Percentiles rank a stretch among this genome's conserved stretches.
phyloP scores from a whole-genome alignment of 2,113 vertebrate species.

The Lipophrys pholis region DNA sequence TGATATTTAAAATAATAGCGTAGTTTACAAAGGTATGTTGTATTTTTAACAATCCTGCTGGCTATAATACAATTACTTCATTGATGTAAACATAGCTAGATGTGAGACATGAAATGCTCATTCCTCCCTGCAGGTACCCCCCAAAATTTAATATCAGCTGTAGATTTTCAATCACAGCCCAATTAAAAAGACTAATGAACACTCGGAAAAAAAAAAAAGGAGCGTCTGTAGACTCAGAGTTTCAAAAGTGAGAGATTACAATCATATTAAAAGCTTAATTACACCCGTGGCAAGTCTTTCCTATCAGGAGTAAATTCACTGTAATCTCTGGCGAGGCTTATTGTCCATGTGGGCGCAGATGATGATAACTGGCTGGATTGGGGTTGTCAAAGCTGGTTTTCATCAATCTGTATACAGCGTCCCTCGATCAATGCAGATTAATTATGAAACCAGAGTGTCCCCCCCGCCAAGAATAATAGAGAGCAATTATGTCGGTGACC shows the following conservation, averaged over 20 bases:
- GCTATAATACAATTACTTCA: constrained; percentile 13
- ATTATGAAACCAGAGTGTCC: constrained; percentile 44
- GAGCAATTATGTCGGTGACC: constrained; percentile 37
- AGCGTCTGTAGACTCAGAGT: neutral
- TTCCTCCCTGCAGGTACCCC: constrained; percentile 42
- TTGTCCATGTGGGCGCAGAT: constrained; percentile 29
- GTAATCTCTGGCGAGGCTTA: constrained; percentile 40
- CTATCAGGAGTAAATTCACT: constrained; percentile 26
- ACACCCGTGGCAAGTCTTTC: constrained; percentile 11
- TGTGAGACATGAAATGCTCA: constrained; percentile 6
- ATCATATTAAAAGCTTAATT: constrained; percentile 62
- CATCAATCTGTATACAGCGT: constrained; percentile 53
- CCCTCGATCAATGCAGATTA: constrained; percentile 41
- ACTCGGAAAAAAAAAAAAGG: constrained; percentile 37
- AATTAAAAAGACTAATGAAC: constrained; percentile 65
- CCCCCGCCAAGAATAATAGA: constrained; percentile 45
- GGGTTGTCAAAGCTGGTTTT: constrained; percentile 61
- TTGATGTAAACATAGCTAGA: constrained; percentile 46
- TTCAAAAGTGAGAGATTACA: constrained; percentile 51
- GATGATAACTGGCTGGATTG: constrained; percentile 36
- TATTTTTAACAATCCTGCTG: constrained; percentile 28
- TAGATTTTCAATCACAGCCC: constrained; percentile 45
- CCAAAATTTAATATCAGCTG: constrained; percentile 23
- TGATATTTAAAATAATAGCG: neutral
- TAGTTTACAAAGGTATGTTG: neutral